These are phyloP conservation scores for Heteronetta atricapilla DNA, from an alignment of 2,113 vertebrate genomes.

Conservation along the genomic window DNA sequence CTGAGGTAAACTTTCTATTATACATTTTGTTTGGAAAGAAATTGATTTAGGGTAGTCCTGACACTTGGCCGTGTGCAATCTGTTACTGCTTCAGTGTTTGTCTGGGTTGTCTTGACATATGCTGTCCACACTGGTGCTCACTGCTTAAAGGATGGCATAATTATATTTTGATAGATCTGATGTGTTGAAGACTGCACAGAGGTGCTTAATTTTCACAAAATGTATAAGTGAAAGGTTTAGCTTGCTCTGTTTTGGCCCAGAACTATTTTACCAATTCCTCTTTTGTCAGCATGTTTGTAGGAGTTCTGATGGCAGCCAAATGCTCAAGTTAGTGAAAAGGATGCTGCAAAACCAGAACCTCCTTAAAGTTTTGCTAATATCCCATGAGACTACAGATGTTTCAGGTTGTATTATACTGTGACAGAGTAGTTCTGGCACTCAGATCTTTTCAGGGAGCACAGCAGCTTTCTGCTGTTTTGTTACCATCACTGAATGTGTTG, in stretches of 20 bases:
- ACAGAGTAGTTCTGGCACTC: background rate
- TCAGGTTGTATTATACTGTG: background rate
- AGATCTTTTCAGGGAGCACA: background rate
- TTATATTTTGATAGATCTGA: background rate
- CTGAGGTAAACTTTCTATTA: background rate
- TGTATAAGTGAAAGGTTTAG: background rate
- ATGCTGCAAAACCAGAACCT: background rate
- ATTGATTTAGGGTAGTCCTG: background rate
- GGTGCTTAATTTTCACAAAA: background rate
- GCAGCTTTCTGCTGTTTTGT: background rate
- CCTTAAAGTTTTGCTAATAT: background rate
- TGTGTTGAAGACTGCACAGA: background rate
- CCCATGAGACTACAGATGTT: background rate
- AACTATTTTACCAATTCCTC: background rate
- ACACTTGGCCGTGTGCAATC: rapidly evolving
- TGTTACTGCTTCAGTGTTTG: background rate
- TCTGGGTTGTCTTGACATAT: background rate
- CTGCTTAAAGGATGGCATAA: background rate
- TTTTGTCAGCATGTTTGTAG: background rate
- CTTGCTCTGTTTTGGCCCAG: background rate
- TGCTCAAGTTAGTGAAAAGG: background rate
- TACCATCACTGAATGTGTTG: background rate
- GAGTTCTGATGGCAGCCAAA: background rate
- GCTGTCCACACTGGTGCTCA: background rate
- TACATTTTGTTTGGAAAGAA: background rate